phyloP scores from a whole-genome alignment of 1,140 invertebrate species.

The Trichomalopsis sarcophagae region DNA sequence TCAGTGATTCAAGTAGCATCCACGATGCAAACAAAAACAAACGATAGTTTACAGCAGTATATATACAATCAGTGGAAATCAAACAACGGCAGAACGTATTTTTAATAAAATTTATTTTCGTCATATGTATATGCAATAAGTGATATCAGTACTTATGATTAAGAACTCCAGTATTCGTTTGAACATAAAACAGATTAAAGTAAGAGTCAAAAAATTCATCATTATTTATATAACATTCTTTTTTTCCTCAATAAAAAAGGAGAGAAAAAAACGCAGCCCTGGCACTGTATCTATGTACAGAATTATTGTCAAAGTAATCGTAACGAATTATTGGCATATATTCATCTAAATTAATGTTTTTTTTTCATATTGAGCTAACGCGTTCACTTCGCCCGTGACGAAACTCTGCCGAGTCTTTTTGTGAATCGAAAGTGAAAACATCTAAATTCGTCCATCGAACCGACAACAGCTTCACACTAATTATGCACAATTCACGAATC shows the following conservation, averaged over 20 bases:
- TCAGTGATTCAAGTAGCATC: no score
- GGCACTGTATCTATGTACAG: slow-evolving; percentile 47
- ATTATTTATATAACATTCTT: slow-evolving; percentile 43
- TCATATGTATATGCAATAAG: slow-evolving; percentile 43
- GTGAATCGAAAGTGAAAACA: not conserved
- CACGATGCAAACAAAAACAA: no score
- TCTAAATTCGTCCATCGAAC: not conserved
- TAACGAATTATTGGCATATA: slow-evolving; percentile 38
- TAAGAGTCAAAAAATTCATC: slow-evolving; percentile 43
- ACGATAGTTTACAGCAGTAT: no score
- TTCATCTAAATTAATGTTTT: slow-evolving; percentile 25
- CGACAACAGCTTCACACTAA: not conserved
- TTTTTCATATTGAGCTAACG: slow-evolving; percentile 1
- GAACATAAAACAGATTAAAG: slow-evolving; percentile 41
- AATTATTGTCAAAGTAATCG: slow-evolving; percentile 47
- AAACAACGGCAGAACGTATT: not conserved
- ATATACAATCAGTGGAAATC: not conserved
- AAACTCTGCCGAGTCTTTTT: slow-evolving; percentile 26
- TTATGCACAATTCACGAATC: not conserved
- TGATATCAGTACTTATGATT: slow-evolving; percentile 44
- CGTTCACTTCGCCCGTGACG: not conserved
- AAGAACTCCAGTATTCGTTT: slow-evolving; percentile 34
- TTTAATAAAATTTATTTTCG: slow-evolving; percentile 48
- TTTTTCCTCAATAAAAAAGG: slow-evolving; percentile 31
- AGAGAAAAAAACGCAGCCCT: slow-evolving; percentile 37